Conservation (phyloP, 2,888 invertebrate genomes). For the Caenorhabditis zanzibari region DNA sequence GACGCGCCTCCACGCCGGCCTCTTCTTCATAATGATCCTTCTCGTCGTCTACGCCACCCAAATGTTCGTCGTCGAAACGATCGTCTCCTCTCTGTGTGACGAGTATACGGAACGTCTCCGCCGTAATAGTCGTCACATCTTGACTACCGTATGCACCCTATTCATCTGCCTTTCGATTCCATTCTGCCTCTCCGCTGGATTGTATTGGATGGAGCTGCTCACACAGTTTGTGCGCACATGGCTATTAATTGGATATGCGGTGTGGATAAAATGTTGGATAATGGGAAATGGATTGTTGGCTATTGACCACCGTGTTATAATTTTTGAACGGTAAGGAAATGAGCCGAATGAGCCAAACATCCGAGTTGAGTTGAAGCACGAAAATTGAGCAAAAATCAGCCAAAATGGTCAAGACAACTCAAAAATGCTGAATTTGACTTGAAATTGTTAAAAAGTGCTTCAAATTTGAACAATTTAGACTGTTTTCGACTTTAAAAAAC, state of each 20-base stretch:
- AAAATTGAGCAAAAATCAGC: too few relatives aligned
- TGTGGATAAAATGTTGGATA: conserved; percentile 85
- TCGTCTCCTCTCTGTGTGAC: conserved; percentile 86
- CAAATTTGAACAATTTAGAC: too few relatives aligned
- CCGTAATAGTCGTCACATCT: conserved; percentile 76
- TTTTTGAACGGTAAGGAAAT: conserved; percentile 87
- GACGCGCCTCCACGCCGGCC: conserved; percentile 90
- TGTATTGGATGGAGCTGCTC: conserved; percentile 85
- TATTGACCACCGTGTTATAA: conserved; percentile 85
- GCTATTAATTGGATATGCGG: conserved; percentile 85
- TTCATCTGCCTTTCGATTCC: conserved; percentile 81
- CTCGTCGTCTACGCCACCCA: conserved; percentile 81
- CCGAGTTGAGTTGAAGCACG: too few relatives aligned
- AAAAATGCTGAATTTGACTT: too few relatives aligned
- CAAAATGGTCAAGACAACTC: too few relatives aligned
- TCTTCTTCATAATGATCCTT: conserved; percentile 88
- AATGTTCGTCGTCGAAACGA: conserved; percentile 84
- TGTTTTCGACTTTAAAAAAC: too few relatives aligned
- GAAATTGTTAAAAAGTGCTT: too few relatives aligned
- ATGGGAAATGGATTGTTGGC: conserved; percentile 87
- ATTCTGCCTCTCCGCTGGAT: conserved; percentile 83
- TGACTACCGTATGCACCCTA: conserved; percentile 77
- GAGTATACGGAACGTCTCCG: conserved; percentile 85
- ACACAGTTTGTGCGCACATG: conserved; percentile 85
- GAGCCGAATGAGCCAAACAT: too few relatives aligned